Percentiles rank a stretch among this genome's conserved stretches.
Conservation (phyloP, 2,888 invertebrate species). For the Hololepta plana region DNA sequence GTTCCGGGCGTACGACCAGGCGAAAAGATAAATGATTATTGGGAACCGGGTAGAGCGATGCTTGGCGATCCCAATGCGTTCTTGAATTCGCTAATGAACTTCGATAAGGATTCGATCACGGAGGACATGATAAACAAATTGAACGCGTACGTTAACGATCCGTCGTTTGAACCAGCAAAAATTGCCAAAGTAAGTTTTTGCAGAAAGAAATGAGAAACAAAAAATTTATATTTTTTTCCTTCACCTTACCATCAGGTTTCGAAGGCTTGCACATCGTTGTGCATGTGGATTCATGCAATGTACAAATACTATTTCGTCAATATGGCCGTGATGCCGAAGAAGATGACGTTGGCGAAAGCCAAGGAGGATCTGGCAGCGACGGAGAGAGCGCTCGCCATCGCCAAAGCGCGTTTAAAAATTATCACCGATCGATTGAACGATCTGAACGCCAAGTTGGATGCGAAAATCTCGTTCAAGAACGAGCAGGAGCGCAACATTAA, state of each 20-base stretch:
- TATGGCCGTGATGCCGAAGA: constrained; percentile 70
- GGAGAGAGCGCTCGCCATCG: constrained; percentile 45
- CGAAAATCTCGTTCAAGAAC: constrained; percentile 51
- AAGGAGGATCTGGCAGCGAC: constrained; percentile 45
- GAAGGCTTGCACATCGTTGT: constrained; percentile 63
- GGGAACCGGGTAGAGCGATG: constrained; percentile 72
- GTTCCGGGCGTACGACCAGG: constrained; percentile 45
- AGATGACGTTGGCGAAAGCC: constrained; percentile 59
- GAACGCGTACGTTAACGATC: constrained; percentile 55
- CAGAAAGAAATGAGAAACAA: too few species aligned
- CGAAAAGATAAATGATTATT: constrained; percentile 74
- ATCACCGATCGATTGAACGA: constrained; percentile 60
- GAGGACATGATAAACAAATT: constrained; percentile 69
- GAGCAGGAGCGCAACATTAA: constrained; percentile 59
- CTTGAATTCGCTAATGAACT: constrained; percentile 64
- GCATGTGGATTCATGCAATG: constrained; percentile 86
- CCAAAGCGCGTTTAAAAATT: constrained; percentile 61
- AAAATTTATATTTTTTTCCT: too few species aligned
- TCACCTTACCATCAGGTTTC: constrained; percentile 36
- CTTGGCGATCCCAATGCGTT: constrained; percentile 71
- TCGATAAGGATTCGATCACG: constrained; percentile 70
- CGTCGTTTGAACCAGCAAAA: constrained; percentile 64
- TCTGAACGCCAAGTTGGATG: constrained; percentile 49
- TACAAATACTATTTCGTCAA: constrained; percentile 84
- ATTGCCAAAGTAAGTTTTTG: constrained; percentile 37